Percentiles rank a stretch among this genome's conserved stretches.
Conservation (phyloP, 2,113 vertebrate species). For the Meles meles region DNA sequence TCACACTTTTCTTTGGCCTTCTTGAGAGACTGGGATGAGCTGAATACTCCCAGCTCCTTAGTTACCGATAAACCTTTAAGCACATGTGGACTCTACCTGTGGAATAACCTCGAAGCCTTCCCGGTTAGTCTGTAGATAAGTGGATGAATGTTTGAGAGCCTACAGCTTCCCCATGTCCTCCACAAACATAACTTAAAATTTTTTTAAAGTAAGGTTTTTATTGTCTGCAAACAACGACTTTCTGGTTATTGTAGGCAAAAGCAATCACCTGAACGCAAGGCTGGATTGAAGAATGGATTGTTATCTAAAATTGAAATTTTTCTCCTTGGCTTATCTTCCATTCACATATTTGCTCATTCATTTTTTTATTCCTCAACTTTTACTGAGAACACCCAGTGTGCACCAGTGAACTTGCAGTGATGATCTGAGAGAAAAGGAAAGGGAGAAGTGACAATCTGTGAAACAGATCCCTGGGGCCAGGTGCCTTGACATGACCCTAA, state of each 20-base stretch:
- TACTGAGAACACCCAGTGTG: not conserved
- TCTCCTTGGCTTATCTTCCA: not conserved
- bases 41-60: not conserved
- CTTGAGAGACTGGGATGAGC: not conserved
- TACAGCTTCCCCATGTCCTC: not conserved
- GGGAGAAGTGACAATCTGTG: no score
- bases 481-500: not conserved
- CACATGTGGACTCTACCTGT: not conserved
- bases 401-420: not conserved
- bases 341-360: not conserved
- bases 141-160: not conserved
- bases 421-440: not conserved
- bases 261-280: not conserved
- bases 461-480: not conserved
- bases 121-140: not conserved
- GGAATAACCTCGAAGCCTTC: not conserved
- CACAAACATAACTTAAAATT: not conserved
- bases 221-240: not conserved
- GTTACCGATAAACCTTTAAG: not conserved
- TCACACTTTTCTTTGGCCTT: not conserved
- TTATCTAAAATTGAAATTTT: not conserved
- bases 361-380: not conserved
- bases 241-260: not conserved
- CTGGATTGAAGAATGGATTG: not conserved
- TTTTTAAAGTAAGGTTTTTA: not conserved